phyloP scores from a whole-genome alignment of 2,888 invertebrate species.

The Xiphydria camelus region DNA sequence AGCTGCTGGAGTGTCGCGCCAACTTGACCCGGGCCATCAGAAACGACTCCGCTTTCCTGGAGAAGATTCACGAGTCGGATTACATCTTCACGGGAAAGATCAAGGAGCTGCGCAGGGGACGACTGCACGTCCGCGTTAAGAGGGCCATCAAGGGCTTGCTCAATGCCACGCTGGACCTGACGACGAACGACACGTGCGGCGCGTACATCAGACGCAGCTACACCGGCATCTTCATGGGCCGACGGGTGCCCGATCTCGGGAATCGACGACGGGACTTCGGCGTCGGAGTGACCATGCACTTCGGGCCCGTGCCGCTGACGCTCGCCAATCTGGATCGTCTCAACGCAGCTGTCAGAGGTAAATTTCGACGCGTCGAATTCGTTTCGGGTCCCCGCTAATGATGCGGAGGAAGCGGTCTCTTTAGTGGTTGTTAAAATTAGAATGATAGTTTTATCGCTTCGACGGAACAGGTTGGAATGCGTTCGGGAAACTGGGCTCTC shows the following conservation, averaged over 20 bases:
- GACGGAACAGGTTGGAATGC: too few species aligned
- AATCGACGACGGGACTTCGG: conserved; percentile 7
- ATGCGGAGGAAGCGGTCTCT: too few species aligned
- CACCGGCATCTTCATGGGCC: conserved; percentile 53
- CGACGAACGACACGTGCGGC: conserved; percentile 46
- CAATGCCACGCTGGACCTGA: conserved; percentile 41
- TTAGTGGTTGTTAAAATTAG: too few species aligned
- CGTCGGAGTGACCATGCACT: conserved; percentile 45
- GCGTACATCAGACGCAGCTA: conserved; percentile 48
- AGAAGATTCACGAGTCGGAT: conserved; percentile 43
- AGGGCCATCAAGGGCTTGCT: conserved; percentile 49
- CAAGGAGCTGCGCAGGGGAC: conserved; percentile 37
- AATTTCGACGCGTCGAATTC: too few species aligned
- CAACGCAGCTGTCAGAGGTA: conserved; percentile 55
- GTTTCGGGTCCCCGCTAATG: too few species aligned
- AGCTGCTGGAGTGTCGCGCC: conserved; percentile 48
- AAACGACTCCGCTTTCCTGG: conserved; percentile 46
- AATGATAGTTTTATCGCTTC: too few species aligned
- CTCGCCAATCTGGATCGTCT: conserved; percentile 55
- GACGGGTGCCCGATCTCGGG: conserved; percentile 11
- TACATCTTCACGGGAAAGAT: conserved; percentile 55
- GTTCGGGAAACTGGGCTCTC: too few species aligned
- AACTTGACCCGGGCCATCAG: conserved; percentile 46
- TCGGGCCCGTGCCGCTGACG: conserved; percentile 54
- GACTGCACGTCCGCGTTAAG: conserved; percentile 46